phyloP scores from a whole-genome alignment of 2,888 invertebrate species.

The Osmoderma eremita region DNA sequence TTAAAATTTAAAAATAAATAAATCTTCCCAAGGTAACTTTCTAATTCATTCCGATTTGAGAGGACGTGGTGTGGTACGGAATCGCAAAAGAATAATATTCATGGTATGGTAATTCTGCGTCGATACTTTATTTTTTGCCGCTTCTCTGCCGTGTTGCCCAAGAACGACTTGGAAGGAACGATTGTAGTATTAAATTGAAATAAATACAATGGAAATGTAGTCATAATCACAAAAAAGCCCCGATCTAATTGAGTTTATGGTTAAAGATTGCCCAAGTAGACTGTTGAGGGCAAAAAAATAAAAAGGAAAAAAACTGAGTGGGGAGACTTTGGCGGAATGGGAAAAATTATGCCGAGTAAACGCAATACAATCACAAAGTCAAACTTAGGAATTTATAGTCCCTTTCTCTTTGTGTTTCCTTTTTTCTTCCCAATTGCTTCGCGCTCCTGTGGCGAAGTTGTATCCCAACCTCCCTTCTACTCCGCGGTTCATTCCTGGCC shows the following conservation, averaged over 20 bases:
- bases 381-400: conserved; percentile 43
- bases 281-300: background rate
- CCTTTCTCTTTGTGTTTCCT: conserved; percentile 39
- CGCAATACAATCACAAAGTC: conserved; percentile 42
- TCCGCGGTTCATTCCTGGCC: background rate
- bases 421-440: conserved; percentile 38
- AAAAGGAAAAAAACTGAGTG: background rate
- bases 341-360: conserved; percentile 38
- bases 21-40: background rate
- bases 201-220: conserved; percentile 16
- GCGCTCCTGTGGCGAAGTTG: conserved; percentile 29
- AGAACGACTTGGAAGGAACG: background rate
- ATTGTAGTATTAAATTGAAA: conserved; percentile 17
- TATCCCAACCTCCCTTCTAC: background rate
- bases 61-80: too few species aligned
- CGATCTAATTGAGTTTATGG: conserved; percentile 21
- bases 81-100: background rate
- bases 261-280: background rate
- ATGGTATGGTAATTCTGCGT: background rate
- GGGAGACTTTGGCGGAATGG: background rate
- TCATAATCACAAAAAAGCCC: conserved; percentile 11
- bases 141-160: too few species aligned
- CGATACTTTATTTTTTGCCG: background rate
- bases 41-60: conserved; percentile 8
- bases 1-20: conserved; percentile 20